These are phyloP conservation scores for Tadarida brasiliensis DNA, from an alignment of 2,797 vertebrate species.

Conservation along the genomic window DNA sequence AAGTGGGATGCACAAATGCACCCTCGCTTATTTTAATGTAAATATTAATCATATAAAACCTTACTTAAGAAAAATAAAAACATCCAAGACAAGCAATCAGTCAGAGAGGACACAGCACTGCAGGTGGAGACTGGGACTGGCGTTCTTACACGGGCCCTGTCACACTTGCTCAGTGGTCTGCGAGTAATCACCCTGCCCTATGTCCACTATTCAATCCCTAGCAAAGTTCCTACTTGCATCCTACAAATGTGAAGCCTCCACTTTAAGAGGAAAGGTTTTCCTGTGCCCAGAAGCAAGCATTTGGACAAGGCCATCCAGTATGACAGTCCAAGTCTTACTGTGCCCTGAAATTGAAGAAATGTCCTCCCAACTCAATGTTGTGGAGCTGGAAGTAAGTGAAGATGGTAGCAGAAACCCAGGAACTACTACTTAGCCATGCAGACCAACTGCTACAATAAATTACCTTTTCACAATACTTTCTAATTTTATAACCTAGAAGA, in stretches of 20 bases:
- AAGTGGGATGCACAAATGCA: not conserved
- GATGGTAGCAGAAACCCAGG: not conserved
- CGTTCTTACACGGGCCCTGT: not conserved
- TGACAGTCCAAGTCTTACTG: not conserved
- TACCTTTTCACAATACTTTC: not conserved
- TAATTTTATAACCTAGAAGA: not conserved
- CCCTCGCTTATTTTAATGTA: not conserved
- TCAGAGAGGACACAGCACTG: not conserved
- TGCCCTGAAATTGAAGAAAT: not conserved
- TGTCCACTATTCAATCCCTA: not conserved
- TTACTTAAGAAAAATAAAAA: too few species aligned
- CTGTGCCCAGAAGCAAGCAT: not conserved
- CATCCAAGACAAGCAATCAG: too few species aligned
- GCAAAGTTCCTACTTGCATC: not conserved
- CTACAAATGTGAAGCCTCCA: not conserved
- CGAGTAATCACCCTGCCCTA: not conserved
- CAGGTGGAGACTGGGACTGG: not conserved
- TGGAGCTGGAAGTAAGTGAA: not conserved
- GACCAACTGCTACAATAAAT: not conserved
- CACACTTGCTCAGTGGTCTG: not conserved
- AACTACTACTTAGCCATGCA: not conserved
- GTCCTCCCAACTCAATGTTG: not conserved
- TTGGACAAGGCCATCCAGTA: not conserved
- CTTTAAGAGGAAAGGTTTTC: not conserved
- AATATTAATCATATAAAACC: not conserved